Conservation (phyloP, 2,113 vertebrate species). For the Zosterops hypoxanthus region DNA sequence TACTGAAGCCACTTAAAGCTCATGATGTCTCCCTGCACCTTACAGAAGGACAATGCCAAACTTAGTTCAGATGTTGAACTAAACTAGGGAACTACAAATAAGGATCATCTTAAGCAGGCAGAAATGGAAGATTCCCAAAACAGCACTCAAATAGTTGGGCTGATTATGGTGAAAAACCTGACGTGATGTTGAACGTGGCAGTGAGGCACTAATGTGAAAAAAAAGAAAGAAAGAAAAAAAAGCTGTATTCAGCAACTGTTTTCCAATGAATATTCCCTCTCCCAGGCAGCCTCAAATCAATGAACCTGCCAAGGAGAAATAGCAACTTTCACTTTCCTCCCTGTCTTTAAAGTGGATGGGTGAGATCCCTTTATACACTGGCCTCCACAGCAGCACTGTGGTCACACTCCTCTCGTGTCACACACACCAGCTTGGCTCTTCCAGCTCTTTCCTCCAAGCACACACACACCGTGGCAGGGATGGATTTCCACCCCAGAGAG, state of each 20-base stretch:
- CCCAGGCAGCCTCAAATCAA: neutral
- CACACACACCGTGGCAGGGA: accelerated
- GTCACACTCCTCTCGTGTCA: accelerated
- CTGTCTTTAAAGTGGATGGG: neutral
- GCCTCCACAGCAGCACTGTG: neutral
- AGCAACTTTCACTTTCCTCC: neutral
- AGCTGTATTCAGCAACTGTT: neutral
- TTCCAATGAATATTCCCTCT: neutral
- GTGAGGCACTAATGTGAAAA: accelerated
- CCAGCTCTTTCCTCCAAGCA: neutral
- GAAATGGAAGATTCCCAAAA: neutral
- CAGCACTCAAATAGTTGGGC: neutral
- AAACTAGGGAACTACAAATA: neutral
- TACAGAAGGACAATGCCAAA: neutral
- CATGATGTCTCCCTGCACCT: neutral
- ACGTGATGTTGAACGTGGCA: accelerated
- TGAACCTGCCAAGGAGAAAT: neutral
- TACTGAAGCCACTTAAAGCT: neutral
- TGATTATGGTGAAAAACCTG: neutral
- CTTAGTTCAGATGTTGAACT: neutral
- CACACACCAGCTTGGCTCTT: neutral
- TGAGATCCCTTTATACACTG: neutral
- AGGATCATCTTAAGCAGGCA: neutral
- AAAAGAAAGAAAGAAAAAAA: neutral
- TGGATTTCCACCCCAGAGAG: neutral